Conservation (phyloP, 2,113 vertebrate species). For the Craseonycteris thonglongyai region DNA sequence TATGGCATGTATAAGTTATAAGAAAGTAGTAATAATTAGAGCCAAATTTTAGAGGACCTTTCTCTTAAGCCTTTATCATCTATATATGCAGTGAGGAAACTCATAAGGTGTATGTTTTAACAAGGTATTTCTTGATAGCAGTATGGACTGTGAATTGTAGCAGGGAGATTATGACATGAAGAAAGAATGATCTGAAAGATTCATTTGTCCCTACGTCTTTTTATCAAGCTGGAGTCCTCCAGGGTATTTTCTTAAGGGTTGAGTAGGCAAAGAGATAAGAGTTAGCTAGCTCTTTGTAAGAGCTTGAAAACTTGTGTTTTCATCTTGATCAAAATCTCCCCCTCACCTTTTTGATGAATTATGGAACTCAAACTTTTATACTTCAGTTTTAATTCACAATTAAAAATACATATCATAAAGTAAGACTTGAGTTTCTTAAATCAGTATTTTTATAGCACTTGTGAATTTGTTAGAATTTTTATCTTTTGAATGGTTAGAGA, state of each 20-base stretch:
- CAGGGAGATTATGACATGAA: neutral
- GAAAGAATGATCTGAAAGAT: neutral
- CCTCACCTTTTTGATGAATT: neutral
- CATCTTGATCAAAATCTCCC: neutral
- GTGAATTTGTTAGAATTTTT: neutral
- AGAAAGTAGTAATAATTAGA: neutral
- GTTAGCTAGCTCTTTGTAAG: neutral
- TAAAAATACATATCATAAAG: neutral
- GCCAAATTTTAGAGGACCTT: neutral
- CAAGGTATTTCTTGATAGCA: neutral
- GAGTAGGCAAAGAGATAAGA: neutral
- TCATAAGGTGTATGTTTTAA: neutral
- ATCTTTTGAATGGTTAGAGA: neutral
- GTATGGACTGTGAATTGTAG: neutral
- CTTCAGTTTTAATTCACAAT: slow-evolving; percentile 7
- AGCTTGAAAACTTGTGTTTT: neutral
- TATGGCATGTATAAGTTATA: neutral
- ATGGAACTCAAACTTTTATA: neutral
- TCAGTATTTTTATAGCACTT: neutral
- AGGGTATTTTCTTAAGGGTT: neutral
- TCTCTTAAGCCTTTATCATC: neutral
- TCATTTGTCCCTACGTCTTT: neutral
- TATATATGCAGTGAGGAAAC: neutral
- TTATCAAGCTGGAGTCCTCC: neutral
- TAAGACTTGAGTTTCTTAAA: neutral